These are phyloP conservation scores for Papilio gigon DNA, from an alignment of 2,888 invertebrate species.

Conservation along the genomic window DNA sequence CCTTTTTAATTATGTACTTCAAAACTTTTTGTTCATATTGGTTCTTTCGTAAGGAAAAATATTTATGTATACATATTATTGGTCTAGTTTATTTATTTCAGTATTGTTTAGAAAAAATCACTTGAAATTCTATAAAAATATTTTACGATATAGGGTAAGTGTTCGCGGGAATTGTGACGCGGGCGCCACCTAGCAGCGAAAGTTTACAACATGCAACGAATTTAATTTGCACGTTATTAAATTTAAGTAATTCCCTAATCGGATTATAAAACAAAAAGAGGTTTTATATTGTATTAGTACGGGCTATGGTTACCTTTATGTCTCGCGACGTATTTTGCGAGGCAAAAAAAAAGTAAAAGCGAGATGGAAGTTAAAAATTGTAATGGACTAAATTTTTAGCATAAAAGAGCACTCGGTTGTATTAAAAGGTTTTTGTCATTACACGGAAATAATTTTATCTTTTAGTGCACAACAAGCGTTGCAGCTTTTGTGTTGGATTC, in stretches of 20 bases:
- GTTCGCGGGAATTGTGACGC: too few species aligned
- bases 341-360: background rate
- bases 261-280: background rate
- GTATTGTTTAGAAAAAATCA: too few species aligned
- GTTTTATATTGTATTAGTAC: too few species aligned
- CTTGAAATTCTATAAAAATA: background rate
- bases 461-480: background rate
- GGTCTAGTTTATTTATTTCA: too few species aligned
- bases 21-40: background rate
- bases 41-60: background rate
- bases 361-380: conserved; percentile 2
- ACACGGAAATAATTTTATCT: conserved; percentile 24
- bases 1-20: conserved; percentile 3
- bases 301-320: too few species aligned
- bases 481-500: conserved; percentile 24
- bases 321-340: too few species aligned
- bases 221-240: too few species aligned
- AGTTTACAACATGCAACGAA: too few species aligned
- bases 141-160: too few species aligned
- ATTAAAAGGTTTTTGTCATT: conserved; percentile 23
- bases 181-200: too few species aligned
- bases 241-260: background rate
- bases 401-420: conserved; percentile 15
- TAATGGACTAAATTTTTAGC: conserved; percentile 14
- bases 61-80: too few species aligned